Evolutionary conservation across 2,797 vertebrate genomes (phyloP).

Genomic region (Silurus aristotelis): DNA sequence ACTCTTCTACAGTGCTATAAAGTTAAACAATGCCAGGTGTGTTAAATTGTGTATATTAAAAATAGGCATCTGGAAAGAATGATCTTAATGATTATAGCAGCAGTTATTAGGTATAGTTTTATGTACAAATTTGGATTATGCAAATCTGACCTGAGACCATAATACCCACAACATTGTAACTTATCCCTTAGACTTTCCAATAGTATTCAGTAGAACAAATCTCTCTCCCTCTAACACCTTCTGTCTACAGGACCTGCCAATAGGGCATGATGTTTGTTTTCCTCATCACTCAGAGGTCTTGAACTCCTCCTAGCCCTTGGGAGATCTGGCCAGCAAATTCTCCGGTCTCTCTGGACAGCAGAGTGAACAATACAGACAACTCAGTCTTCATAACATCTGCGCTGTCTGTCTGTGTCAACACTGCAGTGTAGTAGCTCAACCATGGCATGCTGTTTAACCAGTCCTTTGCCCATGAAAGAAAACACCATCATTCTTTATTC

Average conservation of each 20-base stretch:
- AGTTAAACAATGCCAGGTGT: neutral
- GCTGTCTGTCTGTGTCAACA: conserved; percentile 23
- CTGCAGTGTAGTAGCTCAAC: conserved; percentile 22
- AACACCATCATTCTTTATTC: conserved; percentile 37
- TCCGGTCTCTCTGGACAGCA: conserved; percentile 15
- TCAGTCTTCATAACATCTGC: conserved; percentile 46
- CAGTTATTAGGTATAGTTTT: neutral
- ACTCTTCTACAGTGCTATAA: neutral
- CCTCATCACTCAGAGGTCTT: conserved; percentile 45
- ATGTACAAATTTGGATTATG: neutral
- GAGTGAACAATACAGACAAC: conserved; percentile 18
- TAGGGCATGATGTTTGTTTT: conserved; percentile 45
- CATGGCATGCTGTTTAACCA: conserved; percentile 34
- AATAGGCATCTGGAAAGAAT: neutral
- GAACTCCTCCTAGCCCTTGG: conserved; percentile 33
- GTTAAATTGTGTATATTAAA: neutral
- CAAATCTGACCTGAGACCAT: neutral
- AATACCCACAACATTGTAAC: neutral
- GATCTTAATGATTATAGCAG: neutral
- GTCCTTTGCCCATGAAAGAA: conserved; percentile 35
- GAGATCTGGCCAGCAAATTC: conserved; percentile 40
- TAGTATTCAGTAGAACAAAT: conserved; percentile 40
- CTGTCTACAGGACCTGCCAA: conserved; percentile 18
- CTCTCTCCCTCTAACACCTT: neutral
- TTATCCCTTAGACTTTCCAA: conserved; percentile 1